phyloP scores from a whole-genome alignment of 1,140 invertebrate species.

The Metopolophium dirhodum region DNA sequence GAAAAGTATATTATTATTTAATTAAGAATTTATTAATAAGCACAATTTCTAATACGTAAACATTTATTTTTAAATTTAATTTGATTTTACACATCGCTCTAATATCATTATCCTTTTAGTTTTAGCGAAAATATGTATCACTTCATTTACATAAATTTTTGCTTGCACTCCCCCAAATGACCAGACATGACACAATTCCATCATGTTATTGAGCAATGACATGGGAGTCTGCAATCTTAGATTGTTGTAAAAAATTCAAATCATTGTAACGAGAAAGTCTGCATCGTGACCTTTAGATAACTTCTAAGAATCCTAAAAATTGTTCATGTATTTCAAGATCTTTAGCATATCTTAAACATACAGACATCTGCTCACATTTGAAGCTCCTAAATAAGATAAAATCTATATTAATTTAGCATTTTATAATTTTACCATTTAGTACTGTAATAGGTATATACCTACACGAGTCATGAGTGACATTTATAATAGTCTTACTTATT shows the following conservation, averaged over 20 bases:
- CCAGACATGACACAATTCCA: background rate
- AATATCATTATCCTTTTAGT: no score
- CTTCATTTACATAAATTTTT: background rate
- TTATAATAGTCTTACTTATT: background rate
- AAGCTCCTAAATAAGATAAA: constrained; percentile 7
- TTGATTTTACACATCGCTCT: no score
- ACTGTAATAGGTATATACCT: background rate
- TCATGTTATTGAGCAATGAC: background rate
- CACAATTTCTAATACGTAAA: no score
- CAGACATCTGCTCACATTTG: background rate
- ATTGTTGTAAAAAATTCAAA: background rate
- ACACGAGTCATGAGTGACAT: no score
- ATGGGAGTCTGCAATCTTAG: background rate
- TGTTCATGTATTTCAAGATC: background rate
- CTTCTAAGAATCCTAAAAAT: background rate
- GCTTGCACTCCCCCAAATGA: background rate
- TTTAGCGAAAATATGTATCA: no score
- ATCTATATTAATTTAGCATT: background rate
- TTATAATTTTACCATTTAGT: background rate
- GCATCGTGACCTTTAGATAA: background rate
- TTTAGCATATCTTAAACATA: background rate
- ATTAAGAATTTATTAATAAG: no score
- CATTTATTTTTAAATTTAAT: no score
- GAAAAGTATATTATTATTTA: no score
- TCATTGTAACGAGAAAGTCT: background rate